These are phyloP conservation scores for Micrasema minimum DNA, from an alignment of 1,140 invertebrate genomes.

Conservation along the genomic window DNA sequence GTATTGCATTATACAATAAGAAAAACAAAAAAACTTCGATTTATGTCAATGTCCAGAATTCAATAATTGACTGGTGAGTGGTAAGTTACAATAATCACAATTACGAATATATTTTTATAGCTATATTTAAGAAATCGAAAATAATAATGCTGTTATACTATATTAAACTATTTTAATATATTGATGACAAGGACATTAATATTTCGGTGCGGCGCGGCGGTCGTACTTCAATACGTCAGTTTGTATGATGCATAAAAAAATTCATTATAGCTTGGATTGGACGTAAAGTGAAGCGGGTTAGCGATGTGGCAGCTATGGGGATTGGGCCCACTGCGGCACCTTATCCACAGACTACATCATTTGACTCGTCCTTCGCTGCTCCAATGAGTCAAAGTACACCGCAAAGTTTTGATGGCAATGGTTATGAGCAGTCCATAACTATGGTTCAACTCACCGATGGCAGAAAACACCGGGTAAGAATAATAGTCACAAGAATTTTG, in stretches of 20 bases:
- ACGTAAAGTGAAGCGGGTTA: conserved; percentile 72
- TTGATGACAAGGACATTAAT: background rate
- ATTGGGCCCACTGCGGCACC: conserved; percentile 54
- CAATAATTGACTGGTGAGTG: conserved; percentile 17
- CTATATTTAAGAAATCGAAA: background rate
- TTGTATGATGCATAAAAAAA: background rate
- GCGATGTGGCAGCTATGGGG: conserved; percentile 74
- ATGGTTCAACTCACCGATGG: conserved; percentile 39
- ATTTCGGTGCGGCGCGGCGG: too few species aligned
- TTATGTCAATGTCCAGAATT: background rate
- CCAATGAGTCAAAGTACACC: conserved; percentile 36
- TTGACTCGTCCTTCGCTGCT: conserved; percentile 26
- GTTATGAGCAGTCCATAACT: conserved; percentile 45
- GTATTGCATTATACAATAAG: too few species aligned
- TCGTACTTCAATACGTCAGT: too few species aligned
- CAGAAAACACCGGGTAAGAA: too few species aligned
- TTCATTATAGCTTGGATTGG: conserved; percentile 53
- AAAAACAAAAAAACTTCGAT: too few species aligned
- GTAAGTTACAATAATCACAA: conserved; percentile 28
- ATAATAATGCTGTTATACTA: background rate
- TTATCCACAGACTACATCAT: conserved; percentile 38
- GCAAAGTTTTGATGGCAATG: conserved; percentile 33
- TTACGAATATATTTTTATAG: too few species aligned
- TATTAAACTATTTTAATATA: conserved; percentile 9
- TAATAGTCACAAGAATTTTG: too few species aligned